These are phyloP conservation scores for Philopedon plagiatum DNA, from an alignment of 2,888 invertebrate species.

Conservation along the genomic window DNA sequence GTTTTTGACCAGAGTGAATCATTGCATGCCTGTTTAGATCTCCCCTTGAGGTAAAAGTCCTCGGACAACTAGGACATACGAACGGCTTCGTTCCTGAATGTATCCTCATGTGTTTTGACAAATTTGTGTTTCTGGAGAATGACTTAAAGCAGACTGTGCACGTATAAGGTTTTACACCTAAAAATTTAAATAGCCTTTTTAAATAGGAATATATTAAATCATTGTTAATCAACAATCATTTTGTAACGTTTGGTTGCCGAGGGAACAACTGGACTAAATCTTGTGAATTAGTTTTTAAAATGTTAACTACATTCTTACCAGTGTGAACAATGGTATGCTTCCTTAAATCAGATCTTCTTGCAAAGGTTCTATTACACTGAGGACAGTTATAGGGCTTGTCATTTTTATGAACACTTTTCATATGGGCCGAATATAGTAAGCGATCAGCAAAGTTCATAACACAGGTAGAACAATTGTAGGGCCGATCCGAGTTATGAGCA, in stretches of 20 bases:
- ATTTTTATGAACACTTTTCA: slow-evolving; percentile 77
- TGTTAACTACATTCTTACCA: slow-evolving; percentile 69
- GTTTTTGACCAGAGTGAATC: slow-evolving; percentile 78
- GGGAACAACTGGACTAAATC: too few relatives aligned
- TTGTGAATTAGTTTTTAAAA: too few relatives aligned
- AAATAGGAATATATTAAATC: too few relatives aligned
- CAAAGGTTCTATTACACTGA: slow-evolving; percentile 79
- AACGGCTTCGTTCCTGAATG: slow-evolving; percentile 81
- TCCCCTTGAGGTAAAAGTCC: slow-evolving; percentile 79
- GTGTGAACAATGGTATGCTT: slow-evolving; percentile 85
- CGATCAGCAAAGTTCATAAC: slow-evolving; percentile 75
- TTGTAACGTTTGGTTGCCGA: too few relatives aligned
- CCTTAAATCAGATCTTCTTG: slow-evolving; percentile 78
- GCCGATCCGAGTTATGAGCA: slow-evolving; percentile 75
- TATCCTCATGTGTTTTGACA: slow-evolving; percentile 81
- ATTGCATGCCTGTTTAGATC: slow-evolving; percentile 79
- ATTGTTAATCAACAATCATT: too few relatives aligned
- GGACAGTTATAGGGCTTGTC: slow-evolving; percentile 81
- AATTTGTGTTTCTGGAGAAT: slow-evolving; percentile 83
- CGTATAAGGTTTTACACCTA: slow-evolving; percentile 79
- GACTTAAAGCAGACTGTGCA: slow-evolving; percentile 82
- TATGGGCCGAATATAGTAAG: slow-evolving; percentile 76
- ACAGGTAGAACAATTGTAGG: slow-evolving; percentile 75
- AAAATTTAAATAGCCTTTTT: too few relatives aligned
- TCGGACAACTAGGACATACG: slow-evolving; percentile 80